Percentiles rank a stretch among this genome's conserved stretches.
Evolutionary conservation across 2,797 vertebrate genomes (phyloP).

Genomic region (Poeciliopsis gracilis): DNA sequence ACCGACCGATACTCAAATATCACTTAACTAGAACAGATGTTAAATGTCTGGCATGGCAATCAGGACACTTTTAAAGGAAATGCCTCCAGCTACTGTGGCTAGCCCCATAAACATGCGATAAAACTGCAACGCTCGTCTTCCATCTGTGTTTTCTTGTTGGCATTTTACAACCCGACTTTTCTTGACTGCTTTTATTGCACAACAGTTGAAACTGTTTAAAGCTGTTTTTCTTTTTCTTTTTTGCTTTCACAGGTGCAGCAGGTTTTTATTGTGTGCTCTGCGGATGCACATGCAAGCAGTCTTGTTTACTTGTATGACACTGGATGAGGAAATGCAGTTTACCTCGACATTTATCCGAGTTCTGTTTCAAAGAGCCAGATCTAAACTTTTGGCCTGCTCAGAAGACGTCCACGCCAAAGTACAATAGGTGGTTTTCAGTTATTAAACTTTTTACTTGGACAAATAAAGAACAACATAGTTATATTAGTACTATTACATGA

Average conservation of each 20-base stretch:
- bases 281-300: not conserved
- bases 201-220: not conserved
- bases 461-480: not conserved
- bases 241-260: not conserved
- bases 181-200: not conserved
- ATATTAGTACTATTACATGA: not conserved
- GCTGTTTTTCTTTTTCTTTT: not conserved
- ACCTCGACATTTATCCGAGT: not conserved
- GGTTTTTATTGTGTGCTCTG: not conserved
- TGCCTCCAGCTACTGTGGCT: not conserved
- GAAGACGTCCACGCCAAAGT: not conserved
- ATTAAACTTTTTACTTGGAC: not conserved
- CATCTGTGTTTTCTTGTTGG: constrained; percentile 1
- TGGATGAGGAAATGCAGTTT: not conserved
- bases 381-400: not conserved
- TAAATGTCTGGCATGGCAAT: not conserved
- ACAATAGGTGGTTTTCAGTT: not conserved
- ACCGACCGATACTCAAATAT: not conserved
- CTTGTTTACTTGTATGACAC: not conserved
- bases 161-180: not conserved
- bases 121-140: not conserved
- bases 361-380: not conserved
- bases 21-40: not conserved
- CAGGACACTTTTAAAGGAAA: not conserved
- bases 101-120: constrained; percentile 3